These are phyloP conservation scores for Cylloceria caligata DNA, from an alignment of 2,888 invertebrate species.

Conservation along the genomic window DNA sequence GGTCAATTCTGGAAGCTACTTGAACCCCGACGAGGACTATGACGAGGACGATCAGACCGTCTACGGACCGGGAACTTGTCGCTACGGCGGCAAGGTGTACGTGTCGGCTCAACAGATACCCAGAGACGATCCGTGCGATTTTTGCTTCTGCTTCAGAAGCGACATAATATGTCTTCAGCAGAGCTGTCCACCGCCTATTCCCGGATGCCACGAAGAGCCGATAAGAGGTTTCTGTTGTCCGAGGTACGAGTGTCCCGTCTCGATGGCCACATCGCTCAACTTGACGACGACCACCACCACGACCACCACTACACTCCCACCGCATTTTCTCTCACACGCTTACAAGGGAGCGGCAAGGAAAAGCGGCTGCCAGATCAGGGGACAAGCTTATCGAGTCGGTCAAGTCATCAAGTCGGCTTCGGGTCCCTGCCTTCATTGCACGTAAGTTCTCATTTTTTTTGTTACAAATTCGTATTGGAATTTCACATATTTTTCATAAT, in stretches of 20 bases:
- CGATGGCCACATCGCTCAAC: slow-evolving; percentile 93
- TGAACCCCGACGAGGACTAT: slow-evolving; percentile 88
- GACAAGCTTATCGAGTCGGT: slow-evolving; percentile 93
- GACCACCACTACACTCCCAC: slow-evolving; percentile 93
- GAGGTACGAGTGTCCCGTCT: slow-evolving; percentile 96
- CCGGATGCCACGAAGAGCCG: slow-evolving; percentile 95
- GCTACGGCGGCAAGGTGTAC: slow-evolving; percentile 96
- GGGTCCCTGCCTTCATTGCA: slow-evolving; percentile 97
- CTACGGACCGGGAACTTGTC: slow-evolving; percentile 95
- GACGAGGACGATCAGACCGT: slow-evolving; percentile 91
- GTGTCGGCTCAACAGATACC: slow-evolving; percentile 98
- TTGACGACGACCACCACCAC: slow-evolving; percentile 95
- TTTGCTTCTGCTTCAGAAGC: slow-evolving; percentile 98
- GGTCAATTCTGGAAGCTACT: slow-evolving; percentile 84
- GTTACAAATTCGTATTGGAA: not conserved
- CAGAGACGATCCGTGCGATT: slow-evolving; percentile 97
- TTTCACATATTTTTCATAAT: not conserved
- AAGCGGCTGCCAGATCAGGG: slow-evolving; percentile 94
- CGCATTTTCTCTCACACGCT: slow-evolving; percentile 92
- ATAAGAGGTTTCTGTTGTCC: slow-evolving; percentile 98
- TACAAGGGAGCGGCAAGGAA: slow-evolving; percentile 91
- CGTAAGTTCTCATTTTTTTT: slow-evolving; percentile 88
- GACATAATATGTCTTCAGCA: slow-evolving; percentile 98
- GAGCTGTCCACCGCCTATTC: slow-evolving; percentile 97
- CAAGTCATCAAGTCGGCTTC: slow-evolving; percentile 94